Percentiles rank a stretch among this genome's conserved stretches.
Conservation (phyloP, 2,797 vertebrate genomes). For the Eremophila alpestris region DNA sequence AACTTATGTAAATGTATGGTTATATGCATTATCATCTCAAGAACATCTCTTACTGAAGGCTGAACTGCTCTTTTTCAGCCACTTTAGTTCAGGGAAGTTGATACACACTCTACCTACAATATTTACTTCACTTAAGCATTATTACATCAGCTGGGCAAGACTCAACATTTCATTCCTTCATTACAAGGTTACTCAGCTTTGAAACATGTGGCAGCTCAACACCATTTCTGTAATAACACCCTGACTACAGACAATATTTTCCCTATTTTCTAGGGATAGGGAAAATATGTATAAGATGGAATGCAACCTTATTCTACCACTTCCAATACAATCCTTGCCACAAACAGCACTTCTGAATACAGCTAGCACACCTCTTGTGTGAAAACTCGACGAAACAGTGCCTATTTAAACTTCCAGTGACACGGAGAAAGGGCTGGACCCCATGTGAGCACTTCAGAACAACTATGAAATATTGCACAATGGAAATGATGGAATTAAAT, state of each 20-base stretch:
- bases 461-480: not conserved
- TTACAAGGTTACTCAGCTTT: not conserved
- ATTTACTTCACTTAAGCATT: not conserved
- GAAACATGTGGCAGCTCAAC: not conserved
- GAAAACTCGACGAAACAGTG: not conserved
- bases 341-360: not conserved
- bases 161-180: not conserved
- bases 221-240: not conserved
- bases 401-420: not conserved
- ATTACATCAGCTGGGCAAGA: not conserved
- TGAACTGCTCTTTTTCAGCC: not conserved
- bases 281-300: not conserved
- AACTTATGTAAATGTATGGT: not conserved
- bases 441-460: not conserved
- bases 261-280: not conserved
- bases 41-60: not conserved
- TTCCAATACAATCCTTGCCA: not conserved
- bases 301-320: not conserved
- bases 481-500: not conserved
- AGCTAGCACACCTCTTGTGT: not conserved
- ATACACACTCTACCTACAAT: not conserved
- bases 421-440: not conserved
- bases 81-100: not conserved
- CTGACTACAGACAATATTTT: not conserved
- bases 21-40: not conserved